These are phyloP conservation scores for Planiliza haematocheilus DNA, from an alignment of 2,113 vertebrate genomes.

Conservation along the genomic window DNA sequence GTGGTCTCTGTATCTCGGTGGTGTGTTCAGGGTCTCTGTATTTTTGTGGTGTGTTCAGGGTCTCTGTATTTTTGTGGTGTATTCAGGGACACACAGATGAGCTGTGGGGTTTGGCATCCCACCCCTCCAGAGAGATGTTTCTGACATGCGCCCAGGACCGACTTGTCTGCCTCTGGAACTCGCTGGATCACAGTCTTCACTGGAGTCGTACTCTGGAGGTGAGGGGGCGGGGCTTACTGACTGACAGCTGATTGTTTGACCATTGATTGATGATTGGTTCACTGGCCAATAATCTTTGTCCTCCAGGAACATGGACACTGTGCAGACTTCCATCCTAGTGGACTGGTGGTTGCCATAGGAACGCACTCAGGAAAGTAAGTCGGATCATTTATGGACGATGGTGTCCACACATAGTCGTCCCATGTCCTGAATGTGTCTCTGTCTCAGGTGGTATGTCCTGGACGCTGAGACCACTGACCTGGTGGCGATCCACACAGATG, in stretches of 20 bases:
- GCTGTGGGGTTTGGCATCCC: conserved; percentile 95
- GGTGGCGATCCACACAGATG: conserved; percentile 97
- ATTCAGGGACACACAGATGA: conserved; percentile 97
- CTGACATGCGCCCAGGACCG: conserved; percentile 97
- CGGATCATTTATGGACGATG: neutral
- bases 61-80: conserved; percentile 9
- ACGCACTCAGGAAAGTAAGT: conserved; percentile 97
- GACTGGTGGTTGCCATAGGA: conserved; percentile 95
- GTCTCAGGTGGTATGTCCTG: conserved; percentile 94
- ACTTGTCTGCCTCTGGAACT: conserved; percentile 95
- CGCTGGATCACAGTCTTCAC: conserved; percentile 90
- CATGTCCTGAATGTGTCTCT: neutral
- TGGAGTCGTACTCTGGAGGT: conserved; percentile 96
- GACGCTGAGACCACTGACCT: conserved; percentile 96
- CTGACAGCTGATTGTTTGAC: neutral
- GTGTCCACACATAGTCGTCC: neutral
- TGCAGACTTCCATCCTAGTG: conserved; percentile 98
- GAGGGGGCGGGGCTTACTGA: neutral
- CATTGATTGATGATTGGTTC: neutral
- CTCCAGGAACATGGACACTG: conserved; percentile 96
- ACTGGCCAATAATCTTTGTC: neutral
- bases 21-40: neutral
- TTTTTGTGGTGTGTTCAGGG: neutral
- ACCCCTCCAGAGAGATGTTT: conserved; percentile 93
- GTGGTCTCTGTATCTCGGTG: neutral